A percentile compares a stretch with the other conserved stretches of the same genome.
These are phyloP conservation scores for Matsumyia berberina DNA, from an alignment of 2,888 invertebrate genomes.

Conservation along the genomic window DNA sequence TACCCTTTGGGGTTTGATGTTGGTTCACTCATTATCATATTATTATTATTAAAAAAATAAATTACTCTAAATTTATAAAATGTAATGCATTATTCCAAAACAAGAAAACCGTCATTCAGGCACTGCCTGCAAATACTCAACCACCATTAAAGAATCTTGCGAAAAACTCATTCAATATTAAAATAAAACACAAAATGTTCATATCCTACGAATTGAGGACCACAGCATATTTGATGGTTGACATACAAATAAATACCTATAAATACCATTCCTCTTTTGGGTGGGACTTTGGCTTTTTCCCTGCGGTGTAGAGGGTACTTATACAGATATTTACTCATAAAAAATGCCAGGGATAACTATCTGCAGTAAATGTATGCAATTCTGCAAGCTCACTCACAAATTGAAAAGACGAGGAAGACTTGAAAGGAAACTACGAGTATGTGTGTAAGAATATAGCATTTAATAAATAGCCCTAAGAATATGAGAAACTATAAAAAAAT, in stretches of 20 bases:
- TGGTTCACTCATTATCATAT: too few species aligned
- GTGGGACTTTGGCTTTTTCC: neutral
- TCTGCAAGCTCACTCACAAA: constrained; percentile 22
- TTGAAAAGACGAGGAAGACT: constrained; percentile 1
- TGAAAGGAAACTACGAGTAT: neutral
- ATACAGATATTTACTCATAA: constrained; percentile 40
- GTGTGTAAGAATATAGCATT: constrained; percentile 25
- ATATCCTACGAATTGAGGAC: neutral
- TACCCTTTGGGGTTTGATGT: too few species aligned
- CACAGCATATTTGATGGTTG: constrained; percentile 18
- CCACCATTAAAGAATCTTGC: too few species aligned
- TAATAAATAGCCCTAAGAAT: constrained; percentile 39
- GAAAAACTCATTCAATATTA: too few species aligned
- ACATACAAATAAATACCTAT: constrained; percentile 7
- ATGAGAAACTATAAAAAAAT: constrained; percentile 52
- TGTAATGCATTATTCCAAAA: too few species aligned
- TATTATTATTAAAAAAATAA: too few species aligned
- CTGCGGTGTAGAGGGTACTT: constrained; percentile 7
- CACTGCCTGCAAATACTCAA: too few species aligned
- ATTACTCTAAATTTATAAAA: too few species aligned
- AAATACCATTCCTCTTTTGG: constrained; percentile 9
- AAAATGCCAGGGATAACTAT: constrained; percentile 20
- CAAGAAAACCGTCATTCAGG: too few species aligned
- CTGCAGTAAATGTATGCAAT: constrained; percentile 58
- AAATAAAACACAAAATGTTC: too few species aligned